Evolutionary conservation across 2,113 vertebrate genomes (phyloP).

Genomic region (Gnathonemus longibarbis): DNA sequence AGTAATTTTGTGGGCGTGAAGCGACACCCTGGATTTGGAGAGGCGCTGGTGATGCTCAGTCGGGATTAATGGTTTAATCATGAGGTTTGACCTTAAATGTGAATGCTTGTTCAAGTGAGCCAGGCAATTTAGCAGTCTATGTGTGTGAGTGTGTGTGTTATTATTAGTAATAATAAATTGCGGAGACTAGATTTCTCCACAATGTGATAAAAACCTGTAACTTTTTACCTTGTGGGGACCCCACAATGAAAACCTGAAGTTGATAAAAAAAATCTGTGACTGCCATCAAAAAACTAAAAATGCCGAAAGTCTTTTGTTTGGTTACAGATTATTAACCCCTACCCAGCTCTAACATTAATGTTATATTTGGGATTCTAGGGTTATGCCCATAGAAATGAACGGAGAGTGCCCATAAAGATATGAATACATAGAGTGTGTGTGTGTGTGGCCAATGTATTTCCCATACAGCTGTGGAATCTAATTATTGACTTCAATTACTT

Average conservation of each 20-base stretch:
- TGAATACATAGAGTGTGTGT: neutral
- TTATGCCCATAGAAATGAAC: neutral
- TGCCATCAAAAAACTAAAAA: neutral
- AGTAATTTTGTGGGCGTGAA: neutral
- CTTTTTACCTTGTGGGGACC: neutral
- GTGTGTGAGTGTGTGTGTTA: neutral
- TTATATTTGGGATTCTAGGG: neutral
- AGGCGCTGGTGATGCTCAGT: neutral
- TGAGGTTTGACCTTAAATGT: neutral
- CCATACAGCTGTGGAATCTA: neutral
- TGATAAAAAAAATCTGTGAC: neutral
- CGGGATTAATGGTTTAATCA: neutral
- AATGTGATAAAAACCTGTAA: neutral
- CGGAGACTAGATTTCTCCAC: neutral
- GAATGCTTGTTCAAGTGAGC: neutral
- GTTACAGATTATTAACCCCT: too few relatives aligned
- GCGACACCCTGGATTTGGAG: neutral
- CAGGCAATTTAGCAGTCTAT: neutral
- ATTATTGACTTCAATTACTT: neutral
- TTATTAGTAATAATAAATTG: neutral
- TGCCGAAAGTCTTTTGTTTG: neutral
- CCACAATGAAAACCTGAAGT: neutral
- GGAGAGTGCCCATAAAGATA: neutral
- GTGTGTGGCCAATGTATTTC: neutral
- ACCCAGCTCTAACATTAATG: too few relatives aligned